These are phyloP conservation scores for Acromyrmex charruanus DNA, from an alignment of 1,140 invertebrate species.

Conservation along the genomic window DNA sequence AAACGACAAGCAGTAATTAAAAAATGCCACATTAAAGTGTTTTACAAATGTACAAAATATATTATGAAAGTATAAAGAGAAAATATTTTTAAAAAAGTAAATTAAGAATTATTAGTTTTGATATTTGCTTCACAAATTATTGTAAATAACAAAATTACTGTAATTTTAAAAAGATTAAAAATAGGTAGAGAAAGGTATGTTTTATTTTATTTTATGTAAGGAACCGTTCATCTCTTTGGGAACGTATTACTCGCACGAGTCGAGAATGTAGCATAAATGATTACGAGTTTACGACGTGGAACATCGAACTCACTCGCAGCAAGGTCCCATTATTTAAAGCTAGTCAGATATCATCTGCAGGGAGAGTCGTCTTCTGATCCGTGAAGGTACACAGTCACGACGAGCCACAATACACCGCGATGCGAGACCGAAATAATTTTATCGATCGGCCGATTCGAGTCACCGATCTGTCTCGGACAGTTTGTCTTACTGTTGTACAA, in stretches of 20 bases:
- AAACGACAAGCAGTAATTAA: not conserved
- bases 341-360: conserved; percentile 58
- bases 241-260: conserved; percentile 43
- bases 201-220: conserved; percentile 26
- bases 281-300: conserved; percentile 50
- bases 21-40: not conserved
- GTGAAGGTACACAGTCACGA: conserved; percentile 41
- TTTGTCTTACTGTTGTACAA: conserved; percentile 29
- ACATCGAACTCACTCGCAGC: conserved; percentile 60
- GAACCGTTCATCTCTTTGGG: conserved; percentile 38
- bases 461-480: not conserved
- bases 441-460: conserved; percentile 4
- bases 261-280: conserved; percentile 48
- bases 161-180: no score
- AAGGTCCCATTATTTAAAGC: conserved; percentile 64
- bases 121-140: not conserved
- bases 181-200: not conserved
- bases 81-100: not conserved
- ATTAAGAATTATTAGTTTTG: not conserved
- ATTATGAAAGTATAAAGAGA: not conserved
- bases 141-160: not conserved
- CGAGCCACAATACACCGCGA: conserved; percentile 38
- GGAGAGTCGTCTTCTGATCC: conserved; percentile 56
- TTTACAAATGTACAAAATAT: not conserved
- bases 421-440: conserved; percentile 56